Evolutionary conservation across 2,113 vertebrate species (phyloP).

Genomic region (Ictidomys tridecemlineatus): DNA sequence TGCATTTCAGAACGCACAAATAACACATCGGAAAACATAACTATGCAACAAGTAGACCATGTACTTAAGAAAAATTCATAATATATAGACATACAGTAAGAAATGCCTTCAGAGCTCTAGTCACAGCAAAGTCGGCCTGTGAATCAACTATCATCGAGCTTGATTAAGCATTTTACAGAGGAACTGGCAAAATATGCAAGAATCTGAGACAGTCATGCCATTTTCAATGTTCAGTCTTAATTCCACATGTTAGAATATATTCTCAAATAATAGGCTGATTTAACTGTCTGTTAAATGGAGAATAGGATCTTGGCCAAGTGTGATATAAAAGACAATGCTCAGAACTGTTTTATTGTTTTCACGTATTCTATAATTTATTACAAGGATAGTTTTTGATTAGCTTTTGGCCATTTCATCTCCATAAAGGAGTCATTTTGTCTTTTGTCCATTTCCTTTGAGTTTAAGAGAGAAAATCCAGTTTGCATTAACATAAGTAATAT

Average conservation of each 20-base stretch:
- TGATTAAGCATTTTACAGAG: not conserved
- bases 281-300: not conserved
- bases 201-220: not conserved
- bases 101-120: not conserved
- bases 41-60: not conserved
- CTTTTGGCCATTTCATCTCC: not conserved
- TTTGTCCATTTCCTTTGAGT: not conserved
- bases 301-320: not conserved
- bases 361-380: not conserved
- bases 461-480: not conserved
- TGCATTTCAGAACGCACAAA: not conserved
- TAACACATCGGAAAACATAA: not conserved
- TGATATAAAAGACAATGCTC: not conserved
- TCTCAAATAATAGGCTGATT: not conserved
- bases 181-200: not conserved
- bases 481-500: not conserved
- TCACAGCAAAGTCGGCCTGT: not conserved
- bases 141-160: not conserved
- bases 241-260: not conserved
- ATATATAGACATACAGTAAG: not conserved
- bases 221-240: not conserved
- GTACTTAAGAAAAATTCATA: not conserved
- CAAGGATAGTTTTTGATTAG: not conserved
- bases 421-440: not conserved
- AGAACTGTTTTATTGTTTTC: not conserved